Percentiles rank a stretch among this genome's conserved stretches.
Evolutionary conservation across 2,888 invertebrate genomes (phyloP).

Genomic region (Rhodophaea formosa): DNA sequence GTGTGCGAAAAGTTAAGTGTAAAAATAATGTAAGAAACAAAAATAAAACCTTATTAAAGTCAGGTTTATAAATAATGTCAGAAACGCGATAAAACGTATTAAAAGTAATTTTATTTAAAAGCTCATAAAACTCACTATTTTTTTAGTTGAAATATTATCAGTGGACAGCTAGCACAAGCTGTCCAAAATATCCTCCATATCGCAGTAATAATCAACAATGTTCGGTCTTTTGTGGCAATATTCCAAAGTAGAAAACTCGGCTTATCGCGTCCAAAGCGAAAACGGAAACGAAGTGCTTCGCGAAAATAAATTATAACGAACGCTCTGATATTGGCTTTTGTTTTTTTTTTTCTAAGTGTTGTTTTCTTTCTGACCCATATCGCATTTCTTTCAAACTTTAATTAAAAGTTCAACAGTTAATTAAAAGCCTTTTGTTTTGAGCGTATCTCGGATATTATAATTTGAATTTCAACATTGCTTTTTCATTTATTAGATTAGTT

Average conservation of each 20-base stretch:
- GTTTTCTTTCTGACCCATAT: conserved; percentile 4
- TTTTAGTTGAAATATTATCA: background rate
- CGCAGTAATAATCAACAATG: conserved; percentile 15
- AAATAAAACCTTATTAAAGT: no score
- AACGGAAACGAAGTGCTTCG: conserved; percentile 16
- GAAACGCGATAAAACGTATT: no score
- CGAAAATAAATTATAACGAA: conserved; percentile 16
- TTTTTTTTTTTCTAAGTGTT: conserved; percentile 8
- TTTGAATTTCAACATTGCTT: background rate
- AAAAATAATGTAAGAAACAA: no score
- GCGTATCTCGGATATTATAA: conserved; percentile 12
- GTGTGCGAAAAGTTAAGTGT: no score
- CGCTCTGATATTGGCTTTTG: background rate
- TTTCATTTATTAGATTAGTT: background rate
- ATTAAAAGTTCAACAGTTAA: conserved; percentile 11
- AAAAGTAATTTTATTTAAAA: no score
- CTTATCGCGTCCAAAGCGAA: conserved; percentile 15
- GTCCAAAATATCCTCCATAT: conserved; percentile 14
- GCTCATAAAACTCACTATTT: background rate
- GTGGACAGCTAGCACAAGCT: background rate
- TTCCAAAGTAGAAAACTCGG: conserved; percentile 9
- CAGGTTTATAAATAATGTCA: no score
- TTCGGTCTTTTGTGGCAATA: conserved; percentile 19
- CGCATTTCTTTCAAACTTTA: conserved; percentile 7
- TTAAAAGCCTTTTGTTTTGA: conserved; percentile 18